A percentile compares a stretch with the other conserved stretches of the same genome.
These are phyloP conservation scores for Homarus gammarus DNA, from an alignment of 2,888 invertebrate genomes.

Conservation along the genomic window DNA sequence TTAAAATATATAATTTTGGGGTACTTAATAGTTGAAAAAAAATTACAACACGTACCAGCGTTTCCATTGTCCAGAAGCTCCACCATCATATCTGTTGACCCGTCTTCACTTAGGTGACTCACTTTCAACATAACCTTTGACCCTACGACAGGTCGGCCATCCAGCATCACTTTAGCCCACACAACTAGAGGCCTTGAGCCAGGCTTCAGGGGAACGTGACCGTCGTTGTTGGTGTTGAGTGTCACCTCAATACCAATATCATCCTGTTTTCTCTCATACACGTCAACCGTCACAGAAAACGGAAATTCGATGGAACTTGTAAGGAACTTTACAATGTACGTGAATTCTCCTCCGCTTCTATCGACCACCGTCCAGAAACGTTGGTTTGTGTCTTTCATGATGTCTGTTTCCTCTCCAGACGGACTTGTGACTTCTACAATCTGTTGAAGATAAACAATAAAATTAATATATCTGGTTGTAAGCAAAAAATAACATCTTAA, in stretches of 20 bases:
- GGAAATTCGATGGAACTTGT: conserved; percentile 67
- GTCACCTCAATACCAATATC: conserved; percentile 42
- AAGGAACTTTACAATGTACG: conserved; percentile 71
- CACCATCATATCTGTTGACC: conserved; percentile 52
- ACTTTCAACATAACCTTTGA: conserved; percentile 65
- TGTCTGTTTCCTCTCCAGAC: conserved; percentile 48
- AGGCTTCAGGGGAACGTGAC: conserved; percentile 56
- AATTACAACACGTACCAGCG: conserved; percentile 67
- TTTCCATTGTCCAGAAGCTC: conserved; percentile 70
- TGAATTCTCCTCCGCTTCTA: conserved; percentile 29
- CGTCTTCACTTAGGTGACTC: conserved; percentile 59
- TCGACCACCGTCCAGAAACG: conserved; percentile 69
- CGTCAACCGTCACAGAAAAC: conserved; percentile 49
- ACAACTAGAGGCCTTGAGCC: conserved; percentile 53
- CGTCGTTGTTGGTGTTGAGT: conserved; percentile 56
- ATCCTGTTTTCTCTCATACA: conserved; percentile 57
- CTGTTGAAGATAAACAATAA: conserved; percentile 24
- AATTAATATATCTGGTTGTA: neutral
- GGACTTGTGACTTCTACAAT: conserved; percentile 62
- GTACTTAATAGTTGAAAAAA: too few relatives aligned
- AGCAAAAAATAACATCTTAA: neutral
- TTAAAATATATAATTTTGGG: too few relatives aligned
- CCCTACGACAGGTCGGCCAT: conserved; percentile 61
- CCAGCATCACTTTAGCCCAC: conserved; percentile 66
- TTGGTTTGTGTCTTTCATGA: conserved; percentile 66